Evolutionary conservation across 2,888 invertebrate species (phyloP).

Genomic region (Lepidonotus clava): DNA sequence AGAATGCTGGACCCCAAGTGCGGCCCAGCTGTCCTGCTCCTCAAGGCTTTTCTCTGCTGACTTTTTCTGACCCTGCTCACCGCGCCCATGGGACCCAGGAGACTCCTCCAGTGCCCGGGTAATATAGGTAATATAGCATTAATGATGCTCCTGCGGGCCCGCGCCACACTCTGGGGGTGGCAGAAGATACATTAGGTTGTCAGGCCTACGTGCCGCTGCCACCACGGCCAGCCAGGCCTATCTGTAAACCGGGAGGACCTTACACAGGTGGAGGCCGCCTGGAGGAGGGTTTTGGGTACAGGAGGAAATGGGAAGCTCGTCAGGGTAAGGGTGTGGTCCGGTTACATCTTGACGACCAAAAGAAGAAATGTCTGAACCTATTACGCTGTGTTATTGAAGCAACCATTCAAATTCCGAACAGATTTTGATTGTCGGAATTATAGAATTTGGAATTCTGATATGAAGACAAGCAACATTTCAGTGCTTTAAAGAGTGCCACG

Average conservation of each 20-base stretch:
- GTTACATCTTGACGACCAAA: no score
- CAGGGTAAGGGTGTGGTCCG: no score
- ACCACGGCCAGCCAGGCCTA: background rate
- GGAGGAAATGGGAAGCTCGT: no score
- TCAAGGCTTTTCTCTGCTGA: background rate
- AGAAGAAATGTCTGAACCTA: no score
- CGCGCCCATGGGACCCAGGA: background rate
- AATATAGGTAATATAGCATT: slow-evolving; percentile 41
- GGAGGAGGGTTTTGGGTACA: background rate
- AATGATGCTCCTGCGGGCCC: slow-evolving; percentile 30
- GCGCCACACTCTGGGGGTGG: slow-evolving; percentile 12
- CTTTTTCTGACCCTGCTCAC: background rate
- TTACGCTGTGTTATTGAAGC: no score
- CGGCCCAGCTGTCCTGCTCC: slow-evolving; percentile 11
- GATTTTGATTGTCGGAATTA: no score
- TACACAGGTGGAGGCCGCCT: background rate
- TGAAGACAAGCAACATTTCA: no score
- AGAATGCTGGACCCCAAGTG: background rate
- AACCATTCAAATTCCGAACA: no score
- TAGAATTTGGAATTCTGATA: no score
- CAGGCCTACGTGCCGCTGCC: slow-evolving; percentile 33
- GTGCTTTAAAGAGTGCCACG: no score
- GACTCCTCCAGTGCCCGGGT: slow-evolving; percentile 6
- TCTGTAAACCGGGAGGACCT: slow-evolving; percentile 10
- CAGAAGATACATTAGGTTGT: slow-evolving; percentile 19